A percentile compares a stretch with the other conserved stretches of the same genome.
Conservation (phyloP, 2,113 vertebrate genomes). For the Philantomba maxwellii region DNA sequence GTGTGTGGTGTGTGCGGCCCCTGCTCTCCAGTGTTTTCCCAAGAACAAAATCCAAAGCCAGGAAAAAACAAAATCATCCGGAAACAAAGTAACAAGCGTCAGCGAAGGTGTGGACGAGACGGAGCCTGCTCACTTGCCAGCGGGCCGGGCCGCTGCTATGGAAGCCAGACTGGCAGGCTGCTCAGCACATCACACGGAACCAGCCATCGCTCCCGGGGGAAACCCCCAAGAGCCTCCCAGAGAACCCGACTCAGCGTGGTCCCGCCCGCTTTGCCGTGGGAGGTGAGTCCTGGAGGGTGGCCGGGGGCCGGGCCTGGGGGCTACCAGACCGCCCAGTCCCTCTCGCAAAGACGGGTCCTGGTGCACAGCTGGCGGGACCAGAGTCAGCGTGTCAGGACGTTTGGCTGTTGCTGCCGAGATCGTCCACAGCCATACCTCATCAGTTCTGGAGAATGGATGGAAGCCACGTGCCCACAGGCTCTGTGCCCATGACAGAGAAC, state of each 20-base stretch:
- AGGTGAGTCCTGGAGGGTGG: not conserved
- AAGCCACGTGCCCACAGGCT: not conserved
- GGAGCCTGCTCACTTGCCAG: not conserved
- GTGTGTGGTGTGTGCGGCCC: no score
- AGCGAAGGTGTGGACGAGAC: not conserved
- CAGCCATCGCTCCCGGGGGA: not conserved
- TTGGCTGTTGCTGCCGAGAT: not conserved
- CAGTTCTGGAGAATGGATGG: not conserved
- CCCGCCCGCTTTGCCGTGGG: fast-evolving
- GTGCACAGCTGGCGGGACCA: not conserved
- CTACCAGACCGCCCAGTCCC: not conserved
- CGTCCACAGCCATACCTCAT: no score
- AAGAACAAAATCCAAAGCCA: not conserved
- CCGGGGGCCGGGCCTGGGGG: fast-evolving
- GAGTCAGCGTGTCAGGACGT: not conserved
- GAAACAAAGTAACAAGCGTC: not conserved
- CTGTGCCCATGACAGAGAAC: not conserved
- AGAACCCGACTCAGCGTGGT: fast-evolving
- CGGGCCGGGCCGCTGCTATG: fast-evolving
- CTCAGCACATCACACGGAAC: not conserved
- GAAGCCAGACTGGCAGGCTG: not conserved
- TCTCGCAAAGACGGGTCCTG: not conserved
- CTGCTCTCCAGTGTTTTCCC: not conserved
- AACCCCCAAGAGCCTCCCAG: not conserved
- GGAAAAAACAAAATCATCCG: not conserved